Percentiles rank a stretch among this genome's conserved stretches.
These are phyloP conservation scores for Drosophila baimaii DNA, from an alignment of 1,140 invertebrate genomes.

Conservation along the genomic window DNA sequence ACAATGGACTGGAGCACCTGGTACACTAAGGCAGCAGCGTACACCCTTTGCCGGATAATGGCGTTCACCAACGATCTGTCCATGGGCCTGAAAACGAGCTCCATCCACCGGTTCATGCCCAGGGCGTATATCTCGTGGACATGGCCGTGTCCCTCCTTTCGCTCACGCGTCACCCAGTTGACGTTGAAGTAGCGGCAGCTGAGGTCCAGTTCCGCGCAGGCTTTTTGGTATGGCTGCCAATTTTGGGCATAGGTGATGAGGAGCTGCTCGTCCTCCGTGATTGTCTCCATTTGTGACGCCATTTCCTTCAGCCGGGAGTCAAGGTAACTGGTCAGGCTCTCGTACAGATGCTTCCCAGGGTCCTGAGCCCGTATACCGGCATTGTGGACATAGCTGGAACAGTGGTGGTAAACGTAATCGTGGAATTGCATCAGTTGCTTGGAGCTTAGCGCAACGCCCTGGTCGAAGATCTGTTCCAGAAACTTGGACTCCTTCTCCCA, in stretches of 20 bases:
- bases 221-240: slow-evolving; percentile 1
- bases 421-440: background rate
- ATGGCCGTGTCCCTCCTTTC: background rate
- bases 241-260: background rate
- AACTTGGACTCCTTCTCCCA: background rate
- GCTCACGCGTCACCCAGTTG: slow-evolving; percentile 24
- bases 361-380: background rate
- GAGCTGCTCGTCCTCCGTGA: background rate
- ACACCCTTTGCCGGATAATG: background rate
- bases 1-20: slow-evolving; percentile 20
- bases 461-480: slow-evolving; percentile 11
- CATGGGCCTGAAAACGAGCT: slow-evolving; percentile 4
- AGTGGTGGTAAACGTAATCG: slow-evolving; percentile 3
- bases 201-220: slow-evolving; percentile 6
- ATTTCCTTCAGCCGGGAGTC: background rate
- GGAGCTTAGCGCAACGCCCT: background rate
- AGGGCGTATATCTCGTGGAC: slow-evolving; percentile 16
- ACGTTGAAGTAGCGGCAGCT: slow-evolving; percentile 12
- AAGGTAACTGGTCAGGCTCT: background rate
- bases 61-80: slow-evolving; percentile 3
- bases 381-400: background rate
- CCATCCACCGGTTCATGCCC: slow-evolving; percentile 25
- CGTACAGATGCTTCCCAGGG: background rate
- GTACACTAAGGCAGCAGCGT: background rate
- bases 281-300: slow-evolving; percentile 1